Percentiles rank a stretch among this genome's conserved stretches.
These are phyloP conservation scores for Pogonocichla stellata DNA, from an alignment of 2,113 vertebrate genomes.

Conservation along the genomic window DNA sequence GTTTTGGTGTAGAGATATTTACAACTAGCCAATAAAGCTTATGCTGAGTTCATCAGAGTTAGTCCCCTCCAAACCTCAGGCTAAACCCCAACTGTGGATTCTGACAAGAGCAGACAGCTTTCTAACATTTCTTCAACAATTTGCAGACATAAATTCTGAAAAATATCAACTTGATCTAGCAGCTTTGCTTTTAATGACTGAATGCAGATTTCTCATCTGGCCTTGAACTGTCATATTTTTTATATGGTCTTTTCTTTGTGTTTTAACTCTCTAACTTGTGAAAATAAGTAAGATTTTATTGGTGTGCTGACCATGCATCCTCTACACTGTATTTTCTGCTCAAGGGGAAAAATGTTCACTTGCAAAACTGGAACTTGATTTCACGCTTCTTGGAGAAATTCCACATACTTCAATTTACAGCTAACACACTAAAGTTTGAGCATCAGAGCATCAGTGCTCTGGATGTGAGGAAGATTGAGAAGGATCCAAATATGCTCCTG, in stretches of 20 bases:
- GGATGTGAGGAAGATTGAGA: neutral
- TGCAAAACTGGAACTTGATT: slow-evolving; percentile 56
- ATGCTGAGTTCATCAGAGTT: neutral
- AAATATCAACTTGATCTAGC: neutral
- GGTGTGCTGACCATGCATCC: slow-evolving; percentile 7
- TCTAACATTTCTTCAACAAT: neutral
- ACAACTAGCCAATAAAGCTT: neutral
- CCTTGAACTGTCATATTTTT: neutral
- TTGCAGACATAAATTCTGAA: neutral
- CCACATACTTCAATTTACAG: slow-evolving; percentile 6
- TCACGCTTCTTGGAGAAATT: slow-evolving; percentile 47
- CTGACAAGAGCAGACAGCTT: neutral
- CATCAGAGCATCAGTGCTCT: neutral
- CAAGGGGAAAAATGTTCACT: slow-evolving; percentile 46
- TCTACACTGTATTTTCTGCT: slow-evolving; percentile 15
- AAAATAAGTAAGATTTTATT: neutral
- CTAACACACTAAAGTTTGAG: neutral
- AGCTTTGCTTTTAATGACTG: neutral
- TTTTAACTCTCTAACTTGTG: neutral
- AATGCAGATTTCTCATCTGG: neutral
- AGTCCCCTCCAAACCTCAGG: neutral
- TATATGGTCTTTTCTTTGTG: neutral
- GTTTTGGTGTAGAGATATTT: neutral
- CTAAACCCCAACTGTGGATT: neutral
- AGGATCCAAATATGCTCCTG: neutral